phyloP scores from a whole-genome alignment of 2,888 invertebrate genomes.

The Orchestes rusci region DNA sequence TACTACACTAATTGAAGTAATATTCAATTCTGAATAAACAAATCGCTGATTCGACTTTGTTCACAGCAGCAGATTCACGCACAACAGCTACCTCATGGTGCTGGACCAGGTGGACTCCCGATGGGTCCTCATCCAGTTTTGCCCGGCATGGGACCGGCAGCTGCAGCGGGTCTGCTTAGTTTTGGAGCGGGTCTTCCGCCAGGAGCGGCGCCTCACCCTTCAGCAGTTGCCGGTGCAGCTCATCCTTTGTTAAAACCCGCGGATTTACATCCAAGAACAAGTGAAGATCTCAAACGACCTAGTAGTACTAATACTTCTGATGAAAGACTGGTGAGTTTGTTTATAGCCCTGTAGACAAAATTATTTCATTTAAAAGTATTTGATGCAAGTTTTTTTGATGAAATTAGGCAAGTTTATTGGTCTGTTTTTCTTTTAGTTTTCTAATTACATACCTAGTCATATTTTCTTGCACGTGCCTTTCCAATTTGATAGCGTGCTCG shows the following conservation, averaged over 20 bases:
- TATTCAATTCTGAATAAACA: too few species aligned
- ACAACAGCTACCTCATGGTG: constrained; percentile 42
- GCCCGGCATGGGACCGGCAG: constrained; percentile 41
- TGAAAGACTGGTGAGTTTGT: constrained; percentile 42
- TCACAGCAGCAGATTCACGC: constrained; percentile 44
- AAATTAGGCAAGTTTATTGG: too few species aligned
- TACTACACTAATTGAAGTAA: too few species aligned
- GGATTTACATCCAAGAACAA: constrained; percentile 38
- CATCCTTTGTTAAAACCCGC: constrained; percentile 42
- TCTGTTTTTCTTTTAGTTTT: too few species aligned
- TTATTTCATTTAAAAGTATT: neutral
- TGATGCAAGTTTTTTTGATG: too few species aligned
- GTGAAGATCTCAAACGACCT: constrained; percentile 38
- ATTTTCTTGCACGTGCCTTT: too few species aligned
- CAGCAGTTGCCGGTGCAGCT: constrained; percentile 34
- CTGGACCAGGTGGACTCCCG: constrained; percentile 40
- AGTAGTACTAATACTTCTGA: constrained; percentile 40
- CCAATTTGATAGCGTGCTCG: too few species aligned
- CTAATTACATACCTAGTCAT: too few species aligned
- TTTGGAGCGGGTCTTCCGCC: constrained; percentile 37
- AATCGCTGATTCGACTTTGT: constrained; percentile 4
- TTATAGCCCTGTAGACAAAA: neutral
- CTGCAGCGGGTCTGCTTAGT: constrained; percentile 32
- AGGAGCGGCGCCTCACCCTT: constrained; percentile 35
- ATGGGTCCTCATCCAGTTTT: constrained; percentile 43